Evolutionary conservation across 2,797 vertebrate genomes (phyloP), one percentile per base, ranked within the genome.

Genomic region (Megalops cyprinoides): DNA sequence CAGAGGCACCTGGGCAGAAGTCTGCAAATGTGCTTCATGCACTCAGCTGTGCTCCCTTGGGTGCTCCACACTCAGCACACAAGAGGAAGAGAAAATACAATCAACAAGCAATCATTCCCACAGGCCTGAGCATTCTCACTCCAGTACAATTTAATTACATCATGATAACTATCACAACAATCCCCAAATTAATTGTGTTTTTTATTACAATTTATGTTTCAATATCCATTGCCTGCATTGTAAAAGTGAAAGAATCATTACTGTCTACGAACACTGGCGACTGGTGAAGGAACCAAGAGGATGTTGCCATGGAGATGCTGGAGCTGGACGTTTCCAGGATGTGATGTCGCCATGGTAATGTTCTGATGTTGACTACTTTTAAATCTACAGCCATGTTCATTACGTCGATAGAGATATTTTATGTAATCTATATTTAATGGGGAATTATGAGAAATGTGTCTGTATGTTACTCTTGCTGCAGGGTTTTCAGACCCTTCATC

Each of bases 241-340:
- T 42, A 71, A 71, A 9, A 10, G 31, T 34, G 8, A 69, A 69
- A 39, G 8, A 39, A 9, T 3, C 8, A 39, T 69, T 69, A 69
- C 37, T 18, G 25, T 14, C 4, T 31, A n/a, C n/a, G n/a, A n/a
- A n/a, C n/a, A 34, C 10, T 31, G 28, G 20, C 34, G 28, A 69
- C n/a, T 44, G 75, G 77, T 60, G 78, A 74, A 76, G 48, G 20
- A 67, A 71, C 18, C 15, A 56, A 58, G 85, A 91, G 84, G 89
- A 90, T 90, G 93, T 94, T 94, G 90, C 93, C 91, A 86, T 94
- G 93, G 94, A 91, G 90, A 95, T 89, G 81, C 6, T 83, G 42
- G 79, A 86, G 81, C 6, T 83, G 42, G 79, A 86, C 80, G 93
- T 94, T 94, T 92, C 93, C 91, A 94, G 77, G 93, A 90, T 85